Conservation (phyloP, 2,797 vertebrate species). For the Mormyrops attenuatus region DNA sequence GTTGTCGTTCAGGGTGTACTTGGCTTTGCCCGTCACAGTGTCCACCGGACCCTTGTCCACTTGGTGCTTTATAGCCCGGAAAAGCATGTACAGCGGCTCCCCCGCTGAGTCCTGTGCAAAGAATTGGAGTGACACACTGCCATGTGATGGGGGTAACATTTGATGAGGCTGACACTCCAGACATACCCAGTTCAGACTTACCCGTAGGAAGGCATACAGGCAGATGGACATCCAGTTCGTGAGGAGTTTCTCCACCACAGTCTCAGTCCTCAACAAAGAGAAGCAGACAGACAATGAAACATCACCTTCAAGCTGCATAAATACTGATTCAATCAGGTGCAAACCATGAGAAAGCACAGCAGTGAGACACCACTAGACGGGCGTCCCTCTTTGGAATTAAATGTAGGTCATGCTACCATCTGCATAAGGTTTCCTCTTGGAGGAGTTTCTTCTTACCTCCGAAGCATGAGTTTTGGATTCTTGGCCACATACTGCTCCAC, state of each 20-base stretch:
- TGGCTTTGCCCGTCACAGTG: slow-evolving; percentile 91
- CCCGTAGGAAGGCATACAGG: slow-evolving; percentile 87
- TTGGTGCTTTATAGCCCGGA: slow-evolving; percentile 95
- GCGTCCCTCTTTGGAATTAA: neutral
- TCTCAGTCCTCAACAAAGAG: slow-evolving; percentile 78
- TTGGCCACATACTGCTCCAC: slow-evolving; percentile 96
- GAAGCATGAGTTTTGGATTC: slow-evolving; percentile 96
- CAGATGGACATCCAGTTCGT: slow-evolving; percentile 99
- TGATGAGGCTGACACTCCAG: neutral
- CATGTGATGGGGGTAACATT: neutral
- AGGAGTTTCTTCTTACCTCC: slow-evolving; percentile 63
- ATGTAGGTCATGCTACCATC: neutral
- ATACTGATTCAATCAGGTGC: neutral
- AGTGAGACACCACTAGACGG: neutral
- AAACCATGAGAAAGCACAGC: neutral
- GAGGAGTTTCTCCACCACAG: slow-evolving; percentile 93
- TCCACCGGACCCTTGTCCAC: slow-evolving; percentile 97
- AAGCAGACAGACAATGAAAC: neutral
- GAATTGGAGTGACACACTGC: slow-evolving; percentile 4
- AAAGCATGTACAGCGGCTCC: slow-evolving; percentile 94
- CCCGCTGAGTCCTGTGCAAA: slow-evolving; percentile 80
- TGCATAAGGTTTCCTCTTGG: neutral
- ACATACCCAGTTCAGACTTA: slow-evolving; percentile 44
- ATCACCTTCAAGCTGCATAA: neutral
- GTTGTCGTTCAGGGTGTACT: slow-evolving; percentile 95